These are phyloP conservation scores for Onchidella celtica DNA, from an alignment of 2,888 invertebrate genomes.

Conservation along the genomic window DNA sequence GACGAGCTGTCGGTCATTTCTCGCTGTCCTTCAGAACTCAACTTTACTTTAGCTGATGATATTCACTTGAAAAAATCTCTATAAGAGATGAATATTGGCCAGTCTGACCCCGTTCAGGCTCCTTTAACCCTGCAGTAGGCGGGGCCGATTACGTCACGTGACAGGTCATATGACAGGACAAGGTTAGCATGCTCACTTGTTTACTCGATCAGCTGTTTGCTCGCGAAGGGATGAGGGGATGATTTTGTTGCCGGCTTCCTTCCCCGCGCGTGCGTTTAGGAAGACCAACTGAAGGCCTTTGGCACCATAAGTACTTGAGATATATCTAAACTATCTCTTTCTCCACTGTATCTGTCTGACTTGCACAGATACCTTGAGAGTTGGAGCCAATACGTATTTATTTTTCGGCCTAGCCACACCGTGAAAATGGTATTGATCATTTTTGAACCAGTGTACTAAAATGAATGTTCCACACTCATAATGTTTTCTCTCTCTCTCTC, in stretches of 20 bases:
- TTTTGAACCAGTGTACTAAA: too few relatives aligned
- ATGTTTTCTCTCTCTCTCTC: too few relatives aligned
- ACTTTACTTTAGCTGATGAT: not conserved
- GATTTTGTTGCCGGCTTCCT: too few relatives aligned
- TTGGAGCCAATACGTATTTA: too few relatives aligned
- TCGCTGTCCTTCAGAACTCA: not conserved
- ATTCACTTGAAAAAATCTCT: not conserved
- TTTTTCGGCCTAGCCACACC: too few relatives aligned
- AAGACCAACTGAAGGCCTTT: not conserved
- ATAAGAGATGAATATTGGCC: not conserved
- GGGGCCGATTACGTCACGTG: constrained; percentile 38
- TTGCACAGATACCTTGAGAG: too few relatives aligned
- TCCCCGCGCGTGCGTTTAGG: too few relatives aligned
- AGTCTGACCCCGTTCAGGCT: not conserved
- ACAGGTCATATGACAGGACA: constrained; percentile 14
- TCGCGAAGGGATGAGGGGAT: not conserved
- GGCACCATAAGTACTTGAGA: too few relatives aligned
- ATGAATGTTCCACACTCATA: too few relatives aligned
- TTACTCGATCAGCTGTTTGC: constrained; percentile 37
- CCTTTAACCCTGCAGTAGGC: not conserved
- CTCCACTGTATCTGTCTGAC: too few relatives aligned
- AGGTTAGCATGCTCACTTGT: constrained; percentile 18
- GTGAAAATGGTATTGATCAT: too few relatives aligned
- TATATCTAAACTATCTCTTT: too few relatives aligned
- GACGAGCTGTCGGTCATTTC: constrained; percentile 43